Percentiles rank a stretch among this genome's conserved stretches.
phyloP scores from a whole-genome alignment of 2,888 invertebrate genomes.

The Cataglyphis livida region DNA sequence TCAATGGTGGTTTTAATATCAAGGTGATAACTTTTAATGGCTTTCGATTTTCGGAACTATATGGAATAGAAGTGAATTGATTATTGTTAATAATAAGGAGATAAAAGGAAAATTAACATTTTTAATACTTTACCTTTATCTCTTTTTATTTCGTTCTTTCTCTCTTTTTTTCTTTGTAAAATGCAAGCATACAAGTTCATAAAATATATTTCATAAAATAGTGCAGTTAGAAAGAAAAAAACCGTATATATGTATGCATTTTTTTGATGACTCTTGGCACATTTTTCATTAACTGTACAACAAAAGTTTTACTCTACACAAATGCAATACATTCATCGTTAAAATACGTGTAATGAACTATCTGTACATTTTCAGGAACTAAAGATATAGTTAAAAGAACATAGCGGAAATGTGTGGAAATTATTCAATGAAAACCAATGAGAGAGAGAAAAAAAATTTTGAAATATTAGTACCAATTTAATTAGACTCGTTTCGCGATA shows the following conservation, averaged over 20 bases:
- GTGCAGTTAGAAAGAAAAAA: neutral
- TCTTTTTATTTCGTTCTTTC: neutral
- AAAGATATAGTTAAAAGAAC: neutral
- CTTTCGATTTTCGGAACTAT: neutral
- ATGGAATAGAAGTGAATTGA: neutral
- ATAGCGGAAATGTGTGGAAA: neutral
- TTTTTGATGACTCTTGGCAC: slow-evolving; percentile 1
- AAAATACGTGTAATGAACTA: neutral
- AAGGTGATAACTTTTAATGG: neutral
- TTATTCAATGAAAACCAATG: slow-evolving; percentile 12
- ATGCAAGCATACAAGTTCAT: too few relatives aligned
- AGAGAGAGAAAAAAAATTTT: neutral
- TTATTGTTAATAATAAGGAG: neutral
- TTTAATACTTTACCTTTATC: neutral
- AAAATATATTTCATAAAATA: neutral
- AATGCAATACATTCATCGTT: neutral
- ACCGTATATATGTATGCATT: neutral
- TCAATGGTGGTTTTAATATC: slow-evolving; percentile 36
- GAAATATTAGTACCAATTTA: slow-evolving; percentile 11
- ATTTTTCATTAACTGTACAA: slow-evolving; percentile 3
- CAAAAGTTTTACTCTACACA: neutral
- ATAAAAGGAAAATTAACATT: neutral
- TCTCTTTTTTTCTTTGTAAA: neutral
- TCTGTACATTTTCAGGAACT: neutral
- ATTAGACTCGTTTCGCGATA: slow-evolving; percentile 17